Conservation (phyloP, 2,888 invertebrate species). For the Corythucha ciliata region DNA sequence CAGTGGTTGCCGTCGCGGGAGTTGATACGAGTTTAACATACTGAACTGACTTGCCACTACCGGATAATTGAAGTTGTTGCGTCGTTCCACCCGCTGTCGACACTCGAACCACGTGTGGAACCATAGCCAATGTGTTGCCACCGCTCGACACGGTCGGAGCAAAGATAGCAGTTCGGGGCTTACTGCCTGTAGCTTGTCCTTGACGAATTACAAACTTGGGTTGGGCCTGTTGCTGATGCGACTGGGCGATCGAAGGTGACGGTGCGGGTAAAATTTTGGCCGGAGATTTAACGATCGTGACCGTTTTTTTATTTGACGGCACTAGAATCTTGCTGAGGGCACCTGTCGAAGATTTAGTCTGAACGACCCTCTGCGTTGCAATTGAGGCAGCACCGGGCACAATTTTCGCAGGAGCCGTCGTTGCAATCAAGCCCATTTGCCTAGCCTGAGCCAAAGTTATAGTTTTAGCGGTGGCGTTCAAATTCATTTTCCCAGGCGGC, state of each 20-base stretch:
- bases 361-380: too few species aligned
- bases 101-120: too few species aligned
- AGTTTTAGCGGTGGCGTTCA: slow-evolving; percentile 44
- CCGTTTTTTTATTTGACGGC: slow-evolving; percentile 41
- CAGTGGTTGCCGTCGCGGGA: slow-evolving; percentile 45
- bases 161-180: too few species aligned
- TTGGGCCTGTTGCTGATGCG: slow-evolving; percentile 34
- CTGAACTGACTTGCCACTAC: slow-evolving; percentile 43
- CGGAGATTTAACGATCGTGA: slow-evolving; percentile 54
- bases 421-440: slow-evolving; percentile 50
- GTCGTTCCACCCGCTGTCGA: too few species aligned
- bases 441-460: slow-evolving; percentile 56
- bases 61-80: too few species aligned
- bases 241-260: slow-evolving; percentile 30
- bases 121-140: too few species aligned
- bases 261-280: slow-evolving; percentile 61
- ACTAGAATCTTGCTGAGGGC: slow-evolving; percentile 46
- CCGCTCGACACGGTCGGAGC: too few species aligned
- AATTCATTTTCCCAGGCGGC: slow-evolving; percentile 23
- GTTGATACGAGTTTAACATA: slow-evolving; percentile 60
- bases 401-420: slow-evolving; percentile 43
- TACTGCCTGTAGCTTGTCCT: too few species aligned
- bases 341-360: too few species aligned
- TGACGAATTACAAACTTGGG: too few species aligned
- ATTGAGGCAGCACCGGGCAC: slow-evolving; percentile 43